Base-by-base conservation (phyloP, 2,888 invertebrate species). In the Agrochola lychnidis region DNA sequence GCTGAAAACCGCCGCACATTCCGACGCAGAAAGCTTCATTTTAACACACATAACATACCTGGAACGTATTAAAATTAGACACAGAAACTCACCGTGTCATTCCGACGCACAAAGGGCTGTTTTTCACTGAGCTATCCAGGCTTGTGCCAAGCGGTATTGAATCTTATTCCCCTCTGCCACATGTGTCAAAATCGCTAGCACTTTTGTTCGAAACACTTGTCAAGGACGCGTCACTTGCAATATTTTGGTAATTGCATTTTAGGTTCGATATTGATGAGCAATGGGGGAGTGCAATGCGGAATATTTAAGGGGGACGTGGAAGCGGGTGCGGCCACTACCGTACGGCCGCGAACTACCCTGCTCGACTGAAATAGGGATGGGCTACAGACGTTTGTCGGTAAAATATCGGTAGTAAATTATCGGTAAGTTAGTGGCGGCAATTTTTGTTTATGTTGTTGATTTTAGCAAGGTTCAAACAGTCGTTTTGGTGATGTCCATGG, bases 111-210 rank as follows among this genome's bases (percentile, higher is more conserved):
- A 93, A 94, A 92, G 93, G 90, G 87, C 89, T 91, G 88, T 86
- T 87, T 77, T 86, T 90, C 90, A 90, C 89, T 87, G 84, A 93
- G 92, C 95, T 96, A 96, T 92, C 96, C 96, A 88, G 96, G 96
- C 95, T 95, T 95, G 88, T 94, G 95, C 96, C 96, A 96, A 93
- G 95, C 96, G 84, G 93, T 94, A 93, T 94, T 92, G 91, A 95
- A 96, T 94, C 94, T 93, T 94, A 95, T 94, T 86, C 94, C 94
- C 84, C 91, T 92, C 89, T 89, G 95, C 96, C 95, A 96, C 96
- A 96, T 96, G 96, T 95, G 96, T 96, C 92, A 94, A 90, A 94
- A 92, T 94, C 92, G 91, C 89, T 80, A 81, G 85, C 87, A 87
- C 88, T 86, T 84, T 89, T 80, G 68, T 19, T 81, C 74, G 72